Conservation (phyloP, 2,113 vertebrate species). For the Gavia stellata region DNA sequence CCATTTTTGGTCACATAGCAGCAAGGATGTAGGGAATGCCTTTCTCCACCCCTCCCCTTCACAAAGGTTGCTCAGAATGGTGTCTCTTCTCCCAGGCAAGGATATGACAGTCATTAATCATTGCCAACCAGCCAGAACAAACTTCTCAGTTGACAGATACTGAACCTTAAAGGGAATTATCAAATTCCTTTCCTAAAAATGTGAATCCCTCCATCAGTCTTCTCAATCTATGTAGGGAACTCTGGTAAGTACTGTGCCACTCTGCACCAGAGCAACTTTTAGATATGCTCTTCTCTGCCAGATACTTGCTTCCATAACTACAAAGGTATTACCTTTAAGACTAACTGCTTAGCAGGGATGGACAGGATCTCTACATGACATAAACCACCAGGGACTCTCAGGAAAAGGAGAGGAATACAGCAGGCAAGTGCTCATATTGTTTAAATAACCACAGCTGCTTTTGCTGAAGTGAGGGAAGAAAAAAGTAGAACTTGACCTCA, state of each 20-base stretch:
- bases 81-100: background rate
- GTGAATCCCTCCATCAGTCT: background rate
- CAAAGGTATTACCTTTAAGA: background rate
- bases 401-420: background rate
- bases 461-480: fast-evolving
- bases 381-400: background rate
- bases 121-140: background rate
- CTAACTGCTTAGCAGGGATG: background rate
- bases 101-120: background rate
- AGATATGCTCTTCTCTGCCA: background rate
- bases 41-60: background rate
- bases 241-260: background rate
- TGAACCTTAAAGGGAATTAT: background rate
- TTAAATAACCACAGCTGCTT: background rate
- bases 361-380: background rate
- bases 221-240: background rate
- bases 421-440: background rate
- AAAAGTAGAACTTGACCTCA: background rate
- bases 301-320: background rate
- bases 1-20: background rate
- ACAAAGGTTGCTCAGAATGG: background rate
- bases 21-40: background rate
- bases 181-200: background rate
- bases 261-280: background rate
- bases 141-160: background rate